A percentile compares a stretch with the other conserved stretches of the same genome.
Conservation (phyloP, 2,797 vertebrate genomes). For the Graptemys geographica region DNA sequence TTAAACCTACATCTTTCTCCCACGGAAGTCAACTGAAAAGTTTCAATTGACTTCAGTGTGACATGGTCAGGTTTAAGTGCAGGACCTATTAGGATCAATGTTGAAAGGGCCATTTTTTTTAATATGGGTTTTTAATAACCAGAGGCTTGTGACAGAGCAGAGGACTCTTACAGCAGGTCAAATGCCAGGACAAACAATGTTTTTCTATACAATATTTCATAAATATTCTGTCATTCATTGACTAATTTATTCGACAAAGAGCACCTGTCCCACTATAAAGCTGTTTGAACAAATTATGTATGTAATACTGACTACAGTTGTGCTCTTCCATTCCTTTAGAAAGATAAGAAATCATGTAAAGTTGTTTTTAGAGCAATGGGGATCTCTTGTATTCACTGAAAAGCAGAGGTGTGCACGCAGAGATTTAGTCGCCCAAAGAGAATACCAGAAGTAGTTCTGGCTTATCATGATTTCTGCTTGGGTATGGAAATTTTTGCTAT, state of each 20-base stretch:
- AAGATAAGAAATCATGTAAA: not conserved
- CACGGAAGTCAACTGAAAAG: not conserved
- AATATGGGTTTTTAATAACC: not conserved
- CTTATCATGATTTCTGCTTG: not conserved
- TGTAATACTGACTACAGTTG: not conserved
- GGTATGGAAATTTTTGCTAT: not conserved
- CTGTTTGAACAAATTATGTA: not conserved
- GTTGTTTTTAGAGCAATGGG: not conserved
- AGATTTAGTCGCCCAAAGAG: not conserved
- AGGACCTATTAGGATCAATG: not conserved
- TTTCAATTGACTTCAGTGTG: rapidly evolving
- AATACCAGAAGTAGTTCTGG: not conserved
- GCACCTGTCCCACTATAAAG: not conserved
- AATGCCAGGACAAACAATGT: not conserved
- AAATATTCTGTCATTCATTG: not conserved
- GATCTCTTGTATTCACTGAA: not conserved
- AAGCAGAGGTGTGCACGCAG: not conserved
- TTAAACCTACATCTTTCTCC: not conserved
- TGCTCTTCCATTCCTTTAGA: not conserved
- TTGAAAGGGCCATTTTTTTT: not conserved
- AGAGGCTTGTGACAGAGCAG: rapidly evolving
- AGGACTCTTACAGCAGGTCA: not conserved
- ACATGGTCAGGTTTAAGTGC: not conserved
- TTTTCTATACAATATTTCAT: not conserved
- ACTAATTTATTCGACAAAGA: not conserved